These are phyloP conservation scores for Charanyca ferruginea DNA, from an alignment of 2,888 invertebrate genomes.

Conservation along the genomic window DNA sequence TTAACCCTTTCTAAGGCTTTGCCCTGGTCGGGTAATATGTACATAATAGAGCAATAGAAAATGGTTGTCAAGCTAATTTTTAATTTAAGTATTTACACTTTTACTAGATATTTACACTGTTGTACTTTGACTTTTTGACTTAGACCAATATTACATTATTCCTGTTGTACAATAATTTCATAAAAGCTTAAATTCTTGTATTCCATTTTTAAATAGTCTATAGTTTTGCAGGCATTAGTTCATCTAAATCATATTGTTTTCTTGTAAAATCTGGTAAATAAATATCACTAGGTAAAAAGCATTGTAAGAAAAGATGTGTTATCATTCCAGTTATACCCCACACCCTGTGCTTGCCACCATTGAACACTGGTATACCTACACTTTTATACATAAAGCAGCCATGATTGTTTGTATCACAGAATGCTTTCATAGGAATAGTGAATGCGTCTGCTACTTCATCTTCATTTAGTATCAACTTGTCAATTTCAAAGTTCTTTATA, in stretches of 20 bases:
- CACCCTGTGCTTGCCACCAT: slow-evolving; percentile 91
- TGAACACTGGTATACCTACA: slow-evolving; percentile 88
- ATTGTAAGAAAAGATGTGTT: slow-evolving; percentile 92
- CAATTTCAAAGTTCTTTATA: slow-evolving; percentile 86
- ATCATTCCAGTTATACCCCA: slow-evolving; percentile 96
- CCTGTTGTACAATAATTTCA: not conserved
- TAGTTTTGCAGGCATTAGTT: slow-evolving; percentile 71
- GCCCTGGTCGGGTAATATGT: not conserved
- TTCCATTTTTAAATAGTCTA: slow-evolving; percentile 10
- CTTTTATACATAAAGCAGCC: slow-evolving; percentile 92
- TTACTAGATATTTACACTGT: not conserved
- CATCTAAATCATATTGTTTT: slow-evolving; percentile 73
- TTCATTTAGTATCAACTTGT: slow-evolving; percentile 91
- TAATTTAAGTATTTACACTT: not conserved
- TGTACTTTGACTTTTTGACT: too few relatives aligned
- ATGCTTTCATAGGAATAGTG: slow-evolving; percentile 92
- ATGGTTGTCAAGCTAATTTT: not conserved
- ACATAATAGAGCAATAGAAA: not conserved
- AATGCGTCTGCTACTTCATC: slow-evolving; percentile 96
- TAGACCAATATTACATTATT: slow-evolving; percentile 2
- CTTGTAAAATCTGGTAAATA: slow-evolving; percentile 78
- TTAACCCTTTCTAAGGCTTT: not conserved
- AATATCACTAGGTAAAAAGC: slow-evolving; percentile 76
- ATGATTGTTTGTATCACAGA: slow-evolving; percentile 92
- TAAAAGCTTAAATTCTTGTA: slow-evolving; percentile 2